These are phyloP conservation scores for Oscheius onirici DNA, from an alignment of 2,888 invertebrate genomes.

Conservation along the genomic window DNA sequence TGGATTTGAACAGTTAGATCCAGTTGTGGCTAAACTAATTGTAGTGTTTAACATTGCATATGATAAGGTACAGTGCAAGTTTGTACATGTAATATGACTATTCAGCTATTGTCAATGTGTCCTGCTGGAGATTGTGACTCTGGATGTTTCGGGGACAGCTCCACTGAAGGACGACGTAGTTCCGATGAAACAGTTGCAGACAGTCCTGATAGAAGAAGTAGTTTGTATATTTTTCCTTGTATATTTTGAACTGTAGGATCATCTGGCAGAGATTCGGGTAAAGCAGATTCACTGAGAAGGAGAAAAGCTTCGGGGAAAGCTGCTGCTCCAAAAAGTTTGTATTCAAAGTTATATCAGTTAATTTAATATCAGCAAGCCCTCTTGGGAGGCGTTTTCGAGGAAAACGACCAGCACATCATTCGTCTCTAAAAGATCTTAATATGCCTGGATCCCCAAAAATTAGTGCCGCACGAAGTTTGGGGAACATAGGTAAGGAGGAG, in stretches of 20 bases:
- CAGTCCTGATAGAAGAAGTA: slow-evolving; percentile 16
- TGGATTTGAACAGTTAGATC: slow-evolving; percentile 59
- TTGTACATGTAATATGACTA: background rate
- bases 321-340: background rate
- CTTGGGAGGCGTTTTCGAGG: slow-evolving; percentile 18
- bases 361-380: background rate
- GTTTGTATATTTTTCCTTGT: background rate
- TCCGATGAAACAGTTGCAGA: slow-evolving; percentile 12
- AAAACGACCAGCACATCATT: slow-evolving; percentile 23
- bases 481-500: slow-evolving; percentile 10
- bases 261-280: background rate
- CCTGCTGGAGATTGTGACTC: slow-evolving; percentile 38
- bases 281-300: slow-evolving; percentile 1
- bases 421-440: slow-evolving; percentile 15
- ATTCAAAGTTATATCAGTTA: no score
- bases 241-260: background rate
- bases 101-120: slow-evolving; percentile 46
- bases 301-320: background rate
- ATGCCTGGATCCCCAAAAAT: background rate
- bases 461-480: slow-evolving; percentile 15
- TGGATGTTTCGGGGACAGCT: slow-evolving; percentile 38
- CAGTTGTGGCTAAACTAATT: slow-evolving; percentile 64
- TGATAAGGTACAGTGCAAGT: slow-evolving; percentile 51
- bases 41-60: slow-evolving; percentile 64
- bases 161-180: slow-evolving; percentile 20